Conservation (phyloP, 2,113 vertebrate genomes). For the Ammodytes marinus region DNA sequence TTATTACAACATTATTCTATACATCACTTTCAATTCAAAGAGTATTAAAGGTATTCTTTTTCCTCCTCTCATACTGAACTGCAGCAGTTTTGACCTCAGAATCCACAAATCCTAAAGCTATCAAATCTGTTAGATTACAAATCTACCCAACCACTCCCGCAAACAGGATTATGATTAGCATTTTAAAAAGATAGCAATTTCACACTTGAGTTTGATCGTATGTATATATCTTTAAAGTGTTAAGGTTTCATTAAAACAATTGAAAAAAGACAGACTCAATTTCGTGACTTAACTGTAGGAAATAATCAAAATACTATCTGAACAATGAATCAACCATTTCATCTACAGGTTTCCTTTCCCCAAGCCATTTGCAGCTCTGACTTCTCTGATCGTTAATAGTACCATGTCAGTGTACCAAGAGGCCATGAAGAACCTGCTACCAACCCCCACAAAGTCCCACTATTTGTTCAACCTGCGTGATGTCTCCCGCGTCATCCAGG, state of each 20-base stretch:
- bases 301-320: background rate
- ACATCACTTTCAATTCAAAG: background rate
- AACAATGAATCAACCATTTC: constrained; percentile 16
- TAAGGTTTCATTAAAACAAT: background rate
- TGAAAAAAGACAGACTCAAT: background rate
- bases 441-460: constrained; percentile 93
- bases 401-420: constrained; percentile 91
- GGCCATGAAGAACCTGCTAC: constrained; percentile 91
- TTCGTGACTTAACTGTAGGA: background rate
- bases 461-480: constrained; percentile 94
- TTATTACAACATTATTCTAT: background rate
- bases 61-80: background rate
- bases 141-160: constrained; percentile 6
- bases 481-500: constrained; percentile 93
- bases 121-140: constrained; percentile 29
- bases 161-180: constrained; percentile 8
- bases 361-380: constrained; percentile 84
- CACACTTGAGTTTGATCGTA: background rate
- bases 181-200: constrained; percentile 21
- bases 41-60: constrained; percentile 10
- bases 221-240: background rate
- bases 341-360: constrained; percentile 88
- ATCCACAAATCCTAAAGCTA: constrained; percentile 24
- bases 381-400: constrained; percentile 85
- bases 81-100: constrained; percentile 34